Percentiles rank a stretch among this genome's conserved stretches.
Evolutionary conservation across 1,140 invertebrate genomes (phyloP).

Genomic region (Trichonephila inaurata): DNA sequence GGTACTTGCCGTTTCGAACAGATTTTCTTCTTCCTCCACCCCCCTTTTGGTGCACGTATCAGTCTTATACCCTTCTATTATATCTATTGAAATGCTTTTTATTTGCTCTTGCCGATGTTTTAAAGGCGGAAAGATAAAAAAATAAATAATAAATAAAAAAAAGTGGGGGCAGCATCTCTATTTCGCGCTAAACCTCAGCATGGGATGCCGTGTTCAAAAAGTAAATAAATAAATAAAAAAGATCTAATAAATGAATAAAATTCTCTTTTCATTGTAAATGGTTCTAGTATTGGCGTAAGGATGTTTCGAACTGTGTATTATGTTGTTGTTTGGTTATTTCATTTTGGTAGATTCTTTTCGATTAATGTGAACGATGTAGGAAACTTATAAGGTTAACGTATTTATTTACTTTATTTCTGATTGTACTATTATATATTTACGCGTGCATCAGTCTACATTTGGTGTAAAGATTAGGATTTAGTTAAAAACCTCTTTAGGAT

Average conservation of each 20-base stretch:
- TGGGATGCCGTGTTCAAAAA: neutral
- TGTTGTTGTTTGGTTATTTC: neutral
- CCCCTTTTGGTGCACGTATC: conserved; percentile 25
- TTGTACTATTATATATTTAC: too few species aligned
- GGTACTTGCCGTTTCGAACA: conserved; percentile 60
- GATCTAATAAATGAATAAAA: conserved; percentile 61
- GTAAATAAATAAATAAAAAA: conserved; percentile 15
- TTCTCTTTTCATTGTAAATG: neutral
- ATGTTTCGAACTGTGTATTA: neutral
- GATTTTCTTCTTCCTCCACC: conserved; percentile 59
- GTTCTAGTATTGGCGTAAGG: neutral
- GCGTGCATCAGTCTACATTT: too few species aligned
- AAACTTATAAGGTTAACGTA: neutral
- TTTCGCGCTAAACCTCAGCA: conserved; percentile 23
- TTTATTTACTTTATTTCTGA: neutral
- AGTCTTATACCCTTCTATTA: conserved; percentile 53
- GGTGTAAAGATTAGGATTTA: too few species aligned
- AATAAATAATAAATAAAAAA: too few species aligned
- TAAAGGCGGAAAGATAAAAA: conserved; percentile 9
- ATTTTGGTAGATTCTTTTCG: neutral
- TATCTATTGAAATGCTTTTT: conserved; percentile 70
- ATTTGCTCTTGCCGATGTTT: conserved; percentile 70
- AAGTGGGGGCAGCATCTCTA: conserved; percentile 56
- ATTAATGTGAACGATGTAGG: too few species aligned
- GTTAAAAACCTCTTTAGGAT: too few species aligned